Base-by-base conservation (phyloP, 2,113 vertebrate species). In the Tetrax tetrax region DNA sequence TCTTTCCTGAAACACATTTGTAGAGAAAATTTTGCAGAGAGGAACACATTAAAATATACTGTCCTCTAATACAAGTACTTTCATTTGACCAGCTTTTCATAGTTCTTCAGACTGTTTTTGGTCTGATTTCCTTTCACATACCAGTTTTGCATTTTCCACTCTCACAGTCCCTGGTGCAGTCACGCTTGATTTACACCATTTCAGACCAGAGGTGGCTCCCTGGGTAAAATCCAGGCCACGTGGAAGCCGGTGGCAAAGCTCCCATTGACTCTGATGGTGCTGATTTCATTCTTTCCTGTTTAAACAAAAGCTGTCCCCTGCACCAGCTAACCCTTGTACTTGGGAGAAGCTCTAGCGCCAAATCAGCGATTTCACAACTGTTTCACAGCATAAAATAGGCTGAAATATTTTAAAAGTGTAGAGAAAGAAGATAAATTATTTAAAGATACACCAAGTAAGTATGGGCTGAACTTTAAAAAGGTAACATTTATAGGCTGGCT, bases 391-490 rank as follows among this genome's bases (percentile, higher is more conserved):
- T 89, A 66, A 90, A 94, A 90, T 74, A 78, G 33, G 27, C 51
- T 81, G 57, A 93, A 94, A 89, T 87, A 93, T 89, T 84, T 90
- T 1, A 71, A 91, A 86, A 88, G 56, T 50, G 12, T 56, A 85
- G 48, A 31, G 38, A 93, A 70, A 37, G 51, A 83, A 89, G 86
- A 96, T 64, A 81, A 94, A 93, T 94, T 82, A 69, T 93, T 92
- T 89, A 51, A 92, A 92, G 69, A 48, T 84, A 84, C 35, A 76
- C 20, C 31, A 54, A 94, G 33, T 86, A 83, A 86, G 80, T n/a
- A 84, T 64, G 31, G 65, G 28, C 37, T 96, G 96, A 96, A 95
- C 85, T 95, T 95, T 87, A 61, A 65, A 91, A 87, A 92, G 89
- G 94, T 89, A 96, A 95, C 31, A 1, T 92, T 81, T 89, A 87